Conservation (phyloP, 2,888 invertebrate genomes). For the Horisme vitalbata region DNA sequence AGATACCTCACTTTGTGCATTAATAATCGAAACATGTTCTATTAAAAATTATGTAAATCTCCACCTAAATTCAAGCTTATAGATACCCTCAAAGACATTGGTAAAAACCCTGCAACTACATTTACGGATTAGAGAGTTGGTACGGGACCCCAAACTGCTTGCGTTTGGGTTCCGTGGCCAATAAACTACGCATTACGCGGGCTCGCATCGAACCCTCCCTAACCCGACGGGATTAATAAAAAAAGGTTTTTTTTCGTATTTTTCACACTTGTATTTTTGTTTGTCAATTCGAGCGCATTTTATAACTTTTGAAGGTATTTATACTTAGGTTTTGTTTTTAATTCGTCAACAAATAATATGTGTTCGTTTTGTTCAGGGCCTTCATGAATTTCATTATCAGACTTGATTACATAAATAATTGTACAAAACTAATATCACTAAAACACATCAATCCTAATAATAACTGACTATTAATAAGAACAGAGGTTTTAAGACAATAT, state of each 20-base stretch:
- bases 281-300: conserved; percentile 6
- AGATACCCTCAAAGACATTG: conserved; percentile 25
- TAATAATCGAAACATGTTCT: too few relatives aligned
- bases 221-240: conserved; percentile 35
- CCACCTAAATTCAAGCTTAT: conserved; percentile 14
- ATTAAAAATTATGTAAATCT: conserved; percentile 22
- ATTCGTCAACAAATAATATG: too few relatives aligned
- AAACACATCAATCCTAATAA: too few relatives aligned
- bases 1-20: too few relatives aligned
- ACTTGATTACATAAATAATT: too few relatives aligned
- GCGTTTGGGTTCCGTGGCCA: conserved; percentile 58
- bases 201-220: conserved; percentile 40
- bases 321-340: too few relatives aligned
- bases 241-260: conserved; percentile 21
- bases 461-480: too few relatives aligned
- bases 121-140: conserved; percentile 67
- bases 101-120: conserved; percentile 47
- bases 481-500: too few relatives aligned
- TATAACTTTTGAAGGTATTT: too few relatives aligned
- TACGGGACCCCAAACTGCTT: conserved; percentile 59
- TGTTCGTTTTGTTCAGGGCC: too few relatives aligned
- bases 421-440: too few relatives aligned
- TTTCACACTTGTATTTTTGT: conserved; percentile 19
- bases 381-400: too few relatives aligned
- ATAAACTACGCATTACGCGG: conserved; percentile 70